phyloP scores from a whole-genome alignment of 1,140 invertebrate species.

The Leptinotarsa defecta region DNA sequence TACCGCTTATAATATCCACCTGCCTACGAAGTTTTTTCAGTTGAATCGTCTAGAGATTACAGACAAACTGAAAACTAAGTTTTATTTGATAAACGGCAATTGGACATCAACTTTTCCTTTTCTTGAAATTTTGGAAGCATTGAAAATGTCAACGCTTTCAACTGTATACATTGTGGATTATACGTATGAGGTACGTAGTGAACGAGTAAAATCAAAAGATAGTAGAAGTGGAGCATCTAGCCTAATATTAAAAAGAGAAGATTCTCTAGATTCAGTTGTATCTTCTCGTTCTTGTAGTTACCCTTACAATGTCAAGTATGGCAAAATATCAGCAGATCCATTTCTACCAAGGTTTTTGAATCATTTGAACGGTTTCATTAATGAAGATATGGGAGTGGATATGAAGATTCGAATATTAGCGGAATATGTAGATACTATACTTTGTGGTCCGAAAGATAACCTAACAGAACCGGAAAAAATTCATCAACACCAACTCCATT shows the following conservation, averaged over 20 bases:
- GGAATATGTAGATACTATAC: constrained; percentile 43
- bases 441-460: constrained; percentile 42
- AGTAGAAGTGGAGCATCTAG: background rate
- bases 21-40: constrained; percentile 48
- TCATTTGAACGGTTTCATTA: constrained; percentile 34
- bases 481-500: constrained; percentile 48
- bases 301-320: constrained; percentile 33
- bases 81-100: constrained; percentile 47
- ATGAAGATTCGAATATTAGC: constrained; percentile 44
- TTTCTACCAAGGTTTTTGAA: constrained; percentile 43
- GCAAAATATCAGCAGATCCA: constrained; percentile 44
- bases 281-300: background rate
- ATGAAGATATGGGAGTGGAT: constrained; percentile 22
- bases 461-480: constrained; percentile 37
- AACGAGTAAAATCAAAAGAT: background rate
- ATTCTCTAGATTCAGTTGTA: background rate
- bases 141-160: constrained; percentile 38
- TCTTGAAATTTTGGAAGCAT: constrained; percentile 44
- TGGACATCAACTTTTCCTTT: constrained; percentile 46
- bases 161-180: constrained; percentile 51
- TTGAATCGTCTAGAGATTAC: constrained; percentile 43
- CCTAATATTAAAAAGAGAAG: background rate
- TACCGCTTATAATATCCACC: constrained; percentile 40
- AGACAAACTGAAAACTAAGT: constrained; percentile 44
- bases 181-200: constrained; percentile 24